Conservation (phyloP, 1,140 invertebrate genomes). For the Penaeus chinensis region DNA sequence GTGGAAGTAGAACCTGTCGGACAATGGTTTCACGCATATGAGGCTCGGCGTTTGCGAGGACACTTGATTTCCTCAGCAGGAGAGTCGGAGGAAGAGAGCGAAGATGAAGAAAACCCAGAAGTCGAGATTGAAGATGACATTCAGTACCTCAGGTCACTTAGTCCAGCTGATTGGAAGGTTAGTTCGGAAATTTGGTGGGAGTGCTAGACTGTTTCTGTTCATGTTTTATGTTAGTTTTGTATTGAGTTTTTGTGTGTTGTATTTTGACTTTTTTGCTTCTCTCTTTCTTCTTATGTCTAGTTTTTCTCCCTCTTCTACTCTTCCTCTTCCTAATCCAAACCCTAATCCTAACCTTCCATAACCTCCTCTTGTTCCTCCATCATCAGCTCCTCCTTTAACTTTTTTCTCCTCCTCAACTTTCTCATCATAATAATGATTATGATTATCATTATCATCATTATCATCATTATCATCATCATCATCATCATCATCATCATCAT, state of each 20-base stretch:
- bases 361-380: no score
- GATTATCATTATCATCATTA: no score
- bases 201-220: background rate
- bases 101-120: constrained; percentile 72
- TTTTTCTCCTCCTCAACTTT: no score
- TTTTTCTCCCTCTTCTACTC: no score
- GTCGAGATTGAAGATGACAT: constrained; percentile 80
- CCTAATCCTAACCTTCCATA: no score
- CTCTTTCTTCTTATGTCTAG: no score
- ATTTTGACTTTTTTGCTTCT: background rate
- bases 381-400: no score
- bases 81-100: constrained; percentile 67
- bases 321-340: no score
- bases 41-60: constrained; percentile 66
- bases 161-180: constrained; percentile 96
- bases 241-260: background rate
- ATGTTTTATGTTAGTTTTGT: background rate
- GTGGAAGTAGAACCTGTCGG: constrained; percentile 70
- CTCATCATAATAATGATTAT: no score
- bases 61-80: constrained; percentile 66
- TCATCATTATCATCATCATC: no score
- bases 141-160: constrained; percentile 85
- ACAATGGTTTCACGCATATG: constrained; percentile 68
- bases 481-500: no score
- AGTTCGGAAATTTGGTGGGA: constrained; percentile 19